Evolutionary conservation across 2,113 vertebrate genomes (phyloP), one percentile per base, ranked within the genome.

Genomic region (Phoenicopterus ruber): DNA sequence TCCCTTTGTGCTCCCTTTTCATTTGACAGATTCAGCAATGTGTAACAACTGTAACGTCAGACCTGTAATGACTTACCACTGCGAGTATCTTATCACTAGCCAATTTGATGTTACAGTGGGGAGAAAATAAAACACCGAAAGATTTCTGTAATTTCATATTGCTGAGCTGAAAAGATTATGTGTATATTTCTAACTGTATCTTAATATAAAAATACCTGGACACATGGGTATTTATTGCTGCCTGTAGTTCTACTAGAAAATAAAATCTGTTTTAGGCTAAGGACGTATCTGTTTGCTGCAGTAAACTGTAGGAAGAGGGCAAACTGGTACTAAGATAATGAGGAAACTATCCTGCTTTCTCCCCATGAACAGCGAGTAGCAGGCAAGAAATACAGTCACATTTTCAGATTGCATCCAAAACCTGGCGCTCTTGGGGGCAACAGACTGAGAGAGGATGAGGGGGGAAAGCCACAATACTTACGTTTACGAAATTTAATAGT

Each of bases 1-100:
- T 98, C 97, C 96, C 97, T 98, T 98, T 98, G 97, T 97, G 97
- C 81, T 97, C 73, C 83, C 86, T 97, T 97, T 98, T 98, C 95
- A 97, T 97, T 98, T 90, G 94, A 98, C 97, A 97, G 97, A 97
- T 98, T 98, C 98, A 98, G 92, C 98, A 98, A 96, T 96, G 94
- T 98, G 87, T 96, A 97, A 95, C 96, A 97, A 98, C 96, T 98
- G 93, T 97, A 97, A 97, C 93, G 92, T 98, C 97, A 97, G 96
- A 97, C 98, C 97, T 98, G 89, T 94, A 97, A 90, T 97, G 97
- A 96, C 95, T 97, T 98, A 96, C 17, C 17, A n/a, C 46, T 88
- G 72, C 29, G 55, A 96, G 88, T 89, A 97, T 96, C 76, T 17
- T 88, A 93, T 97, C 97, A 92, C 85, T 80, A 97, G 81, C 55